Base-by-base conservation (phyloP, 1,140 invertebrate genomes). In the Drosophila bipectinata region DNA sequence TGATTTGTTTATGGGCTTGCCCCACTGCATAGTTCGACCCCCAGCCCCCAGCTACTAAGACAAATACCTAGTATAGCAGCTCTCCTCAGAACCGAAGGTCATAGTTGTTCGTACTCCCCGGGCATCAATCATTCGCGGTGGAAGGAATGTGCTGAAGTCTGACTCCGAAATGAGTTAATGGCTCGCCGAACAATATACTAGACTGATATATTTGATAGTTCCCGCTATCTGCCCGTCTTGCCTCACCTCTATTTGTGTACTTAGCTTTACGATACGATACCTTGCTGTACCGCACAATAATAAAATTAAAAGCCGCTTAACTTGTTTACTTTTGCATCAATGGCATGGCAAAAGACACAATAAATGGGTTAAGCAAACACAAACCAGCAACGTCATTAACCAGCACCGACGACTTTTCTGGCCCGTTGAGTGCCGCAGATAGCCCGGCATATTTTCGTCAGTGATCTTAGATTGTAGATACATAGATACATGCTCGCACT, bases 241-340 rank as follows among this genome's bases (percentile, higher is more conserved):
- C 51, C 67, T 56, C 67, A 57, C 63, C 52, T 68, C 63, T 69
- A 69, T 69, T 57, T 69, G 44, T 57, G 63, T 69, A 69, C 63
- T 26, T 69, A 54, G n/a, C 66, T 37, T 69, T 47, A 60, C 58
- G 58, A 60, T 47, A 60, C 58, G 58, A 60, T 60, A 58, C 62
- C 24, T 54, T 18, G 28, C 26, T 30, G 10, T 26, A 69, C 51
- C 15, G 64, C 51, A 68, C 64, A 69, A 69, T 69, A 69, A 69
- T 69, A 69, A 49, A 69, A 69, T 75, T 75, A 75, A 75, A 75
- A 75, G 72, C 72, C 72, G 72, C 72, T 75, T 75, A 75, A 75
- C 72, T 75, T 75, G 72, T 75, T 75, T 75, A 54, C 72, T 75
- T 75, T 75, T 75, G 60, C 61, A 75, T 75, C 72, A 75, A 75